Conservation (phyloP, 2,113 vertebrate genomes). For the Bucco capensis region DNA sequence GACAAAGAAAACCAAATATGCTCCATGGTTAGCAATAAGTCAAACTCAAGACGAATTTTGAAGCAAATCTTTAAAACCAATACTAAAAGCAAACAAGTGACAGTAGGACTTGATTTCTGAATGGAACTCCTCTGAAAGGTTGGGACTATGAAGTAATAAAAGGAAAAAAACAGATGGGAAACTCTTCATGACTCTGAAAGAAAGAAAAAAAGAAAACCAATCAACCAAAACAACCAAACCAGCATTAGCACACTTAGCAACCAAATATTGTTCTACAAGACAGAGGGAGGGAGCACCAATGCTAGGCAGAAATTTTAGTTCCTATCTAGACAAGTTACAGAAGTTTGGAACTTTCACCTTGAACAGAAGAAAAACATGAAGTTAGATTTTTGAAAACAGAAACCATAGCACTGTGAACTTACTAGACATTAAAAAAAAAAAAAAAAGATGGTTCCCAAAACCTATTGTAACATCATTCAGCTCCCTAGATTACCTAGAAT, state of each 20-base stretch:
- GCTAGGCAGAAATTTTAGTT: not conserved
- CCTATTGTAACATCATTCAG: not conserved
- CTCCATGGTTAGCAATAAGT: not conserved
- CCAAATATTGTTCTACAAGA: not conserved
- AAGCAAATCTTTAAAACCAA: not conserved
- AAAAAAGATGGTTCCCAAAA: not conserved
- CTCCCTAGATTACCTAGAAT: not conserved
- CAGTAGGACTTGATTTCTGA: not conserved
- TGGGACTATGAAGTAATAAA: not conserved
- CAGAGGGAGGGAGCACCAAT: not conserved
- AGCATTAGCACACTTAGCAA: not conserved
- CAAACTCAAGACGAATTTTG: not conserved
- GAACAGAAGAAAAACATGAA: not conserved
- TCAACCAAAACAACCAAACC: accelerated
- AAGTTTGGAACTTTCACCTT: not conserved
- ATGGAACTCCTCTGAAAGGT: not conserved
- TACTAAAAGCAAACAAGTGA: not conserved
- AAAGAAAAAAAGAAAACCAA: too few species aligned
- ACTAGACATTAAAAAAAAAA: not conserved
- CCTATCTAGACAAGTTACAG: not conserved
- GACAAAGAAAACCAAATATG: not conserved
- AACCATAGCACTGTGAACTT: not conserved
- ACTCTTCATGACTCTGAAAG: not conserved
- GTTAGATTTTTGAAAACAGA: not conserved
- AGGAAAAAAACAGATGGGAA: not conserved